These are phyloP conservation scores for Cydia fagiglandana DNA, from an alignment of 1,140 invertebrate genomes.

Conservation along the genomic window DNA sequence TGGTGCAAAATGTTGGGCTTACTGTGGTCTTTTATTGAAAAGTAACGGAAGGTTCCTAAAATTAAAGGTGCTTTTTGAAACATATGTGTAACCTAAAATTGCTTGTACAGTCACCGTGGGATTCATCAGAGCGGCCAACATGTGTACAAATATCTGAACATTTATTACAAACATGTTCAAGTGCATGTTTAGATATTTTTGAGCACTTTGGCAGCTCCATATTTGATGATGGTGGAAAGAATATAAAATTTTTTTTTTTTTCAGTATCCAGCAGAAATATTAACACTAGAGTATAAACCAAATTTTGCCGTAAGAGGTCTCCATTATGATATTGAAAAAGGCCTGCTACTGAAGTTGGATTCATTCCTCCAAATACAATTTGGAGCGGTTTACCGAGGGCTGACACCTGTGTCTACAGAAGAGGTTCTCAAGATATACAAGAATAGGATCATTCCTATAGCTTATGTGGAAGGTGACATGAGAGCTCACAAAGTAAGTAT, in stretches of 20 bases:
- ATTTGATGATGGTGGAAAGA: too few species aligned
- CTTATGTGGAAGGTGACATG: conserved; percentile 87
- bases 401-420: conserved; percentile 88
- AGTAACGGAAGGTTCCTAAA: too few species aligned
- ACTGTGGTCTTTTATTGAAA: too few species aligned
- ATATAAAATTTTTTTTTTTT: conserved; percentile 48
- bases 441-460: conserved; percentile 90
- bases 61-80: too few species aligned
- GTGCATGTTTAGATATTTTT: too few species aligned
- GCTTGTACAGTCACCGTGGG: too few species aligned
- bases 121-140: too few species aligned
- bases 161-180: too few species aligned
- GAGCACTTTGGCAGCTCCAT: too few species aligned
- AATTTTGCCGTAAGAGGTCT: conserved; percentile 95
- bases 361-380: conserved; percentile 98
- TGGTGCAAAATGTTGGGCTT: too few species aligned
- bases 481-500: conserved; percentile 73
- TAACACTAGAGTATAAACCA: conserved; percentile 90
- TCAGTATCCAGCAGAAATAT: conserved; percentile 95
- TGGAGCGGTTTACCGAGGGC: conserved; percentile 95
- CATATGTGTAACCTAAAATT: too few species aligned
- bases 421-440: conserved; percentile 94
- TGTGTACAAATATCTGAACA: too few species aligned
- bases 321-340: conserved; percentile 98
- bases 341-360: conserved; percentile 96